Evolutionary conservation across 2,113 vertebrate species (phyloP).

Genomic region (Todiramphus saurophagus): DNA sequence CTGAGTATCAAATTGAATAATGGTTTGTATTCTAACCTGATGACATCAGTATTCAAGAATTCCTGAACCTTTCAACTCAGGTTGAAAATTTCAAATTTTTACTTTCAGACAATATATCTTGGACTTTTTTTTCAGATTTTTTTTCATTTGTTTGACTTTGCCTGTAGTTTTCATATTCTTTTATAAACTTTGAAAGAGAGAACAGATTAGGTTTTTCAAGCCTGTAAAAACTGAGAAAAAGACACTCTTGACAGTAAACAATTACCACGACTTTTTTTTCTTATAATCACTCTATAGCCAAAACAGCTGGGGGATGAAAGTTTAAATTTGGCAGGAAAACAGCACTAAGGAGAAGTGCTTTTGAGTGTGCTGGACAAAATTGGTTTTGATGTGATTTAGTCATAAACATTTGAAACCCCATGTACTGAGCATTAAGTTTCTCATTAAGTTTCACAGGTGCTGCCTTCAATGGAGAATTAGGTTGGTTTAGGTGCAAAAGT

Average conservation of each 20-base stretch:
- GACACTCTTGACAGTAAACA: slow-evolving; percentile 20
- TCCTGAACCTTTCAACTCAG: slow-evolving; percentile 27
- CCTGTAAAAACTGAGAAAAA: neutral
- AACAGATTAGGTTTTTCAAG: neutral
- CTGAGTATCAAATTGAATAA: slow-evolving; percentile 49
- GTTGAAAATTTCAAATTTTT: neutral
- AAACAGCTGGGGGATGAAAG: slow-evolving; percentile 32
- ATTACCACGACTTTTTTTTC: slow-evolving; percentile 33
- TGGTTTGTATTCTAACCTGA: slow-evolving; percentile 37
- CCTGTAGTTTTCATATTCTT: neutral
- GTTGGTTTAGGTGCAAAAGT: neutral
- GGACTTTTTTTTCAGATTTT: neutral
- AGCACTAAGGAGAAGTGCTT: slow-evolving; percentile 16
- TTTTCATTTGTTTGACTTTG: neutral
- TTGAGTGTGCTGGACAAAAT: slow-evolving; percentile 30
- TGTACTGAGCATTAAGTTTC: neutral
- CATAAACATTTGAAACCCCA: neutral
- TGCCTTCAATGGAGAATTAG: neutral
- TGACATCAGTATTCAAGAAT: slow-evolving; percentile 49
- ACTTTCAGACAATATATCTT: neutral
- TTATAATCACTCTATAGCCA: neutral
- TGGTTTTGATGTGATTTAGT: slow-evolving; percentile 24
- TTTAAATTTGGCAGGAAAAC: slow-evolving; percentile 51
- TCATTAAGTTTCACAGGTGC: neutral
- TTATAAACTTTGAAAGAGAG: neutral